Percentiles rank a stretch among this genome's conserved stretches.
Conservation (phyloP, 2,113 vertebrate genomes). For the Larimichthys polyactis region DNA sequence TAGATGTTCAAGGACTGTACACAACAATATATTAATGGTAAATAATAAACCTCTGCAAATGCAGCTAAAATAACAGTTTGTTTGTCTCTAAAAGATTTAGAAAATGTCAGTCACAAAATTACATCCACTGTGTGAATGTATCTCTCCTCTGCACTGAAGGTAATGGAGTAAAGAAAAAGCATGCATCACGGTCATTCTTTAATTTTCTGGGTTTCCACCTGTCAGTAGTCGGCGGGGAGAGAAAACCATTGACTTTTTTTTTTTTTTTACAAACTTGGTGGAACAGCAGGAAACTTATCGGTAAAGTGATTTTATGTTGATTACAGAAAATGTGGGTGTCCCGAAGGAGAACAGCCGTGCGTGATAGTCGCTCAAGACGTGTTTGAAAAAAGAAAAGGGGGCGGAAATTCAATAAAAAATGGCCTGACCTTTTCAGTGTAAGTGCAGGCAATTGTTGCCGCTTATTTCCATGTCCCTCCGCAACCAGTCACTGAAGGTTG, state of each 20-base stretch:
- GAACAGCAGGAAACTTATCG: slow-evolving; percentile 26
- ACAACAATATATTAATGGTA: too few relatives aligned
- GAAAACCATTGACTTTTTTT: slow-evolving; percentile 30
- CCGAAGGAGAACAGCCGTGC: not conserved
- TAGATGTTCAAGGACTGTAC: not conserved
- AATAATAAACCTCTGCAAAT: not conserved
- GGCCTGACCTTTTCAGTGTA: slow-evolving; percentile 58
- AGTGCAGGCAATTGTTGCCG: slow-evolving; percentile 18
- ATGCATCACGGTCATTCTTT: slow-evolving; percentile 25
- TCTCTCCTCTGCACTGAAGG: slow-evolving; percentile 11
- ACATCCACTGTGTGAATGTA: not conserved
- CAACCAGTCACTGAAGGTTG: slow-evolving; percentile 30
- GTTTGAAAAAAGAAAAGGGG: not conserved
- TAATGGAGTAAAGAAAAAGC: slow-evolving; percentile 51
- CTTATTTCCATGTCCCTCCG: slow-evolving; percentile 39
- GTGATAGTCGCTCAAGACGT: not conserved
- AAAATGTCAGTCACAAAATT: slow-evolving; percentile 27
- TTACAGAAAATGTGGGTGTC: slow-evolving; percentile 17
- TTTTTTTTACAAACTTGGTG: slow-evolving; percentile 19
- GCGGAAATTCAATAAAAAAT: slow-evolving; percentile 47
- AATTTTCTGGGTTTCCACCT: slow-evolving; percentile 53
- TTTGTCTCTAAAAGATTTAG: not conserved
- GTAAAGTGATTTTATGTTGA: slow-evolving; percentile 46
- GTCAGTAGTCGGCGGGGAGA: slow-evolving; percentile 2
- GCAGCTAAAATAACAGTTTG: not conserved